Evolutionary conservation across 2,888 invertebrate genomes (phyloP).

Genomic region (Calliphora vomitoria): DNA sequence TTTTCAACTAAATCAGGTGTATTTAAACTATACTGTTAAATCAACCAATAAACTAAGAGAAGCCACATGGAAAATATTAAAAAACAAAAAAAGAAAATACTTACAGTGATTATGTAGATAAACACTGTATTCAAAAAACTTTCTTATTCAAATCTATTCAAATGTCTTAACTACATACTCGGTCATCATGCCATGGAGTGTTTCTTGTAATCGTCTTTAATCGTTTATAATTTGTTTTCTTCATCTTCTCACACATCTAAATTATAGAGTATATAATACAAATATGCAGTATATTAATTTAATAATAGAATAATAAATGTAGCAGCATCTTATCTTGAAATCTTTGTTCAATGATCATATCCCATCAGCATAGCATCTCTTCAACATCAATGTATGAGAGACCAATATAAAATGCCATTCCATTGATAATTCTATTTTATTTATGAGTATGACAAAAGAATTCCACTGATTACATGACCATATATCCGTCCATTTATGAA

Average conservation of each 20-base stretch:
- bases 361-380: constrained; percentile 4
- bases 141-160: constrained; percentile 3
- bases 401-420: constrained; percentile 31
- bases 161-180: constrained; percentile 5
- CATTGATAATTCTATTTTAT: constrained; percentile 64
- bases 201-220: not conserved
- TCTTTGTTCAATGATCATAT: constrained; percentile 36
- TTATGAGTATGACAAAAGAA: constrained; percentile 57
- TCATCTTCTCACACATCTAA: constrained; percentile 6
- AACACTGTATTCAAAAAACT: too few relatives aligned
- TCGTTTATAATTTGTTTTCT: constrained; percentile 20
- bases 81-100: too few relatives aligned
- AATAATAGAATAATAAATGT: constrained; percentile 49
- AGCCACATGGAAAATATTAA: not conserved
- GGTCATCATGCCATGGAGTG: not conserved
- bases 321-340: constrained; percentile 44
- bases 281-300: not conserved
- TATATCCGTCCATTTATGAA: constrained; percentile 38
- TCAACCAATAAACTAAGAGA: too few relatives aligned
- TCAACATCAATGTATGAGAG: constrained; percentile 13
- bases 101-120: too few relatives aligned
- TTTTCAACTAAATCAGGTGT: too few relatives aligned
- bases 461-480: constrained; percentile 57
- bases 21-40: too few relatives aligned
- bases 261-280: not conserved